Evolutionary conservation across 2,113 vertebrate species (phyloP).

Genomic region (Caranx ignobilis): DNA sequence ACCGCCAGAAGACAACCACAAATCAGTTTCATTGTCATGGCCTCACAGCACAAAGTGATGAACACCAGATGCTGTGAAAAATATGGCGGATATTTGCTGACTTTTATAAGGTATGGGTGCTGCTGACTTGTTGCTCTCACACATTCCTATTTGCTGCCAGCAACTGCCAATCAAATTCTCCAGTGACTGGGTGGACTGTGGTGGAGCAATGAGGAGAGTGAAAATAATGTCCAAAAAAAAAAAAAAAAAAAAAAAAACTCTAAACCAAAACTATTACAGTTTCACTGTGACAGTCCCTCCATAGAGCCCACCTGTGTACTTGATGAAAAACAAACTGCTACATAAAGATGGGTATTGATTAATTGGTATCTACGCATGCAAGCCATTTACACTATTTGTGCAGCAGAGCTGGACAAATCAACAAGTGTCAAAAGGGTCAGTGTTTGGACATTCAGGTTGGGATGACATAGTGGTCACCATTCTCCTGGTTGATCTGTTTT

Average conservation of each 20-base stretch:
- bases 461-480: background rate
- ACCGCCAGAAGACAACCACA: slow-evolving; percentile 46
- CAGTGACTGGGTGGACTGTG: slow-evolving; percentile 18
- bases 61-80: slow-evolving; percentile 51
- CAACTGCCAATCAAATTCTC: slow-evolving; percentile 47
- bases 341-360: background rate
- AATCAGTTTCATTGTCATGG: slow-evolving; percentile 53
- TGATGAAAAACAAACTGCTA: background rate
- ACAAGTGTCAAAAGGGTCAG: background rate
- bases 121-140: background rate
- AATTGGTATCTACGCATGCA: background rate
- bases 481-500: background rate
- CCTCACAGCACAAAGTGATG: slow-evolving; percentile 49
- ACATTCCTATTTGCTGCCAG: slow-evolving; percentile 35
- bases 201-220: background rate
- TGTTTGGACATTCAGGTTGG: background rate
- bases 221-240: background rate
- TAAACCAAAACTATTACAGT: background rate
- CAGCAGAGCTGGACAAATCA: background rate
- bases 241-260: slow-evolving; percentile 13
- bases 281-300: background rate
- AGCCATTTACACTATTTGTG: background rate
- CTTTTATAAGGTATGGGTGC: slow-evolving; percentile 66
- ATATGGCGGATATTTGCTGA: background rate
- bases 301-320: background rate